Evolutionary conservation across 2,888 invertebrate species (phyloP).

Genomic region (Chalcosyrphus nemorum): DNA sequence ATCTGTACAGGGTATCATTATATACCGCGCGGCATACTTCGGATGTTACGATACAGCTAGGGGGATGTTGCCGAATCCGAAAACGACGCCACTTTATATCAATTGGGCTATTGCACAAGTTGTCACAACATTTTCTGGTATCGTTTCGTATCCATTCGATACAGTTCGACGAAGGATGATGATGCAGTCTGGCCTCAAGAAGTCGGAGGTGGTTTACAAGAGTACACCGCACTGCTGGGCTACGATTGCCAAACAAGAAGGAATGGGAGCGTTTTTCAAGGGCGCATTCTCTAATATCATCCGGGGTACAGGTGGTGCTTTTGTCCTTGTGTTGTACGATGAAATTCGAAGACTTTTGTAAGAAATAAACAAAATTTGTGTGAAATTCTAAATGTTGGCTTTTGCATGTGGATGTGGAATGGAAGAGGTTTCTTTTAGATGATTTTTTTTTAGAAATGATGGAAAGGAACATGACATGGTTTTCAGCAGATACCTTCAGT

Average conservation of each 20-base stretch:
- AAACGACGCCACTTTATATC: constrained; percentile 61
- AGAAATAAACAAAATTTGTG: not conserved
- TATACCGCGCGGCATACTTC: constrained; percentile 96
- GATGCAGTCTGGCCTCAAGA: constrained; percentile 95
- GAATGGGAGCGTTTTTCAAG: constrained; percentile 93
- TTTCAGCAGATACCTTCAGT: no score
- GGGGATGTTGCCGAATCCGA: constrained; percentile 89
- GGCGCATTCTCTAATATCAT: constrained; percentile 95
- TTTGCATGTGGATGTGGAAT: no score
- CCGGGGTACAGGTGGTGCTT: constrained; percentile 94
- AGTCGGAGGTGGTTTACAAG: constrained; percentile 91
- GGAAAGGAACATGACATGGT: no score
- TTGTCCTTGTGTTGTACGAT: constrained; percentile 94
- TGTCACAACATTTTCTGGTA: constrained; percentile 92
- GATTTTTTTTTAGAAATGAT: no score
- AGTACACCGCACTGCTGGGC: constrained; percentile 94
- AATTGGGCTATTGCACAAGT: constrained; percentile 73
- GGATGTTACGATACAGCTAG: constrained; percentile 96
- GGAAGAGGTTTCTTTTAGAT: no score
- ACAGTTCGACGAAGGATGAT: constrained; percentile 97
- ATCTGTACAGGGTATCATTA: constrained; percentile 89
- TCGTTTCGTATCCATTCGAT: constrained; percentile 96
- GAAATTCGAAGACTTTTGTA: constrained; percentile 87
- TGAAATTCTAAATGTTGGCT: no score
- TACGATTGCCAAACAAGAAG: constrained; percentile 91